phyloP scores from a whole-genome alignment of 2,113 vertebrate species.

The Hipposideros armiger region DNA sequence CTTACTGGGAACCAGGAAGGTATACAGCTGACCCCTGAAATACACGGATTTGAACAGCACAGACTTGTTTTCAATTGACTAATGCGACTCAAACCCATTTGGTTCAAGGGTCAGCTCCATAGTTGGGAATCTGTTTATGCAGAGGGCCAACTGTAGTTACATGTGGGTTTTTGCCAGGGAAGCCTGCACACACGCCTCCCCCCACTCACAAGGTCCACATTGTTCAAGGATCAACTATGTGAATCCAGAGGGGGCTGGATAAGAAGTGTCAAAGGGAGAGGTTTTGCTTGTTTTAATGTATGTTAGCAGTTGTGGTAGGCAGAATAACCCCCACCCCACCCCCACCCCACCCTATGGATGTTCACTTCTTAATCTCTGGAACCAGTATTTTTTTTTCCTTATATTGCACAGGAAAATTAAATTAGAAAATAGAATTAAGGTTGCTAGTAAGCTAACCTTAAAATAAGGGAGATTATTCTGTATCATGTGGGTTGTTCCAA shows the following conservation, averaged over 20 bases:
- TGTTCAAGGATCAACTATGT: not conserved
- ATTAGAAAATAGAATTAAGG: not conserved
- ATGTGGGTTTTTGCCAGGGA: not conserved
- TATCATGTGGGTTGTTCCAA: not conserved
- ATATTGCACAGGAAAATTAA: not conserved
- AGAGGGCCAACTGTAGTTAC: too few species aligned
- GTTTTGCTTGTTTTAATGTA: not conserved
- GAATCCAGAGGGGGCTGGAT: not conserved
- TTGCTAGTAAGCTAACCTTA: not conserved
- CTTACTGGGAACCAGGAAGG: not conserved
- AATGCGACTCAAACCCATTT: not conserved
- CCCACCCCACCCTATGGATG: rapidly evolving
- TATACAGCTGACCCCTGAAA: not conserved
- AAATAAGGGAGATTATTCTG: not conserved
- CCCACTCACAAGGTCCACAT: too few species aligned
- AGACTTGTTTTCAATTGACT: not conserved
- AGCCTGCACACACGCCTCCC: not conserved
- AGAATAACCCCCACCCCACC: not conserved
- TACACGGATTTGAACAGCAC: not conserved
- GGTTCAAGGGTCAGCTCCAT: not conserved
- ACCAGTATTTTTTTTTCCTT: not conserved
- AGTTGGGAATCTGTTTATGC: not conserved
- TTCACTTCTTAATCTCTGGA: not conserved
- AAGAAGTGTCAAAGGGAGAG: not conserved
- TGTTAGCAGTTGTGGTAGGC: not conserved